Conservation (phyloP, 2,797 vertebrate genomes). For the Sebastes minor region DNA sequence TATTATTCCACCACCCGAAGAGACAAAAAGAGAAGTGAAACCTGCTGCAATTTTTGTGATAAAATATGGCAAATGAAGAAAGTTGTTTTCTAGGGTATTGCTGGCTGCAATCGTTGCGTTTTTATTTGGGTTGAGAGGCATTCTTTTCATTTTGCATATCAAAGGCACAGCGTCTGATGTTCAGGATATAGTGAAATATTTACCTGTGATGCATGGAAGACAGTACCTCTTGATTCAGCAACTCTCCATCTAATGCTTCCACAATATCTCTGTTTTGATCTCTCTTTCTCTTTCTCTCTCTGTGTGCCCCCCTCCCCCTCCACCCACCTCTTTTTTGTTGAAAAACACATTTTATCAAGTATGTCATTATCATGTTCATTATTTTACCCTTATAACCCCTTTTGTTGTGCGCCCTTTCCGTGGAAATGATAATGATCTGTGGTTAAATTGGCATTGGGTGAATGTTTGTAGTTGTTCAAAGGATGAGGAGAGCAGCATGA, state of each 20-base stretch:
- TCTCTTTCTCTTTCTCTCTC: not conserved
- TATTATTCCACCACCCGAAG: not conserved
- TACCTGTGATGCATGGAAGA: conserved; percentile 57
- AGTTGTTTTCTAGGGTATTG: conserved; percentile 8
- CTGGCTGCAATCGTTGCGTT: conserved; percentile 25
- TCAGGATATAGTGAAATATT: conserved; percentile 64
- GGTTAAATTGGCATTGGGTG: not conserved
- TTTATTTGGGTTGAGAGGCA: conserved; percentile 38
- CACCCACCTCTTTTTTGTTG: too few species aligned
- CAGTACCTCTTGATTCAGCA: conserved; percentile 26
- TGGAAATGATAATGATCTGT: conserved; percentile 19
- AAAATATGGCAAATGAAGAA: conserved; percentile 11
- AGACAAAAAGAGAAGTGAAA: not conserved
- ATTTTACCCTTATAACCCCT: conserved; percentile 6
- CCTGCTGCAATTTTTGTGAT: not conserved
- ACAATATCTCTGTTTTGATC: conserved; percentile 29
- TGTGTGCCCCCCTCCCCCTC: not conserved
- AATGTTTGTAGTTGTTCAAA: conserved; percentile 24
- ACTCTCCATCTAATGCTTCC: conserved; percentile 7
- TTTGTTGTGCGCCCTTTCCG: not conserved
- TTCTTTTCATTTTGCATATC: conserved; percentile 62
- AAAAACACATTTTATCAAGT: conserved; percentile 24
- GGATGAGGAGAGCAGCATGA: not conserved
- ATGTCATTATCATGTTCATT: conserved; percentile 14
- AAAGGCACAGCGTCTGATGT: conserved; percentile 52